These are phyloP conservation scores for Parotia lawesii DNA, from an alignment of 2,113 vertebrate species.

Conservation along the genomic window DNA sequence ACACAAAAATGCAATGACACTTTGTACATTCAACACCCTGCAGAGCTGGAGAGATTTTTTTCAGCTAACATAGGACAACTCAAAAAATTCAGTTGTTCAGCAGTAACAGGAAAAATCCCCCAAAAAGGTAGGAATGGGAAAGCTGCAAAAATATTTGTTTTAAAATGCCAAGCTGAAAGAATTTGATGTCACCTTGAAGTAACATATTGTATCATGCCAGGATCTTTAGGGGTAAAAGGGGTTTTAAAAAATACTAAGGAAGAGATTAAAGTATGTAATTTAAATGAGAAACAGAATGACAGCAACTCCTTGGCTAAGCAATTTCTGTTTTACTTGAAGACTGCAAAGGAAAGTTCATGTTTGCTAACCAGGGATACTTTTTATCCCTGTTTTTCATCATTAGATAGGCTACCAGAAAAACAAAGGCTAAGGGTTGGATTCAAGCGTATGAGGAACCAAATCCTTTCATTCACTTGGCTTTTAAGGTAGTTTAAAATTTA, in stretches of 20 bases:
- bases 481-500: neutral
- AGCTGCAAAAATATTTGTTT: neutral
- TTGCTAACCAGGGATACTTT: neutral
- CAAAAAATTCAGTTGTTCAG: neutral
- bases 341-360: fast-evolving
- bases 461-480: neutral
- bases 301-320: neutral
- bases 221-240: neutral
- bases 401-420: neutral
- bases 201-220: neutral
- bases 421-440: neutral
- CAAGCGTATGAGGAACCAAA: neutral
- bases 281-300: neutral
- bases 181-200: neutral
- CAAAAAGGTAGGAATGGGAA: neutral
- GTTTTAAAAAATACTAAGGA: neutral
- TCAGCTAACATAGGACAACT: neutral
- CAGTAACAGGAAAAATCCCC: neutral
- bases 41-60: neutral
- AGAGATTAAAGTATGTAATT: neutral
- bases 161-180: neutral
- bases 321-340: neutral
- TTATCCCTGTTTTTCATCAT: neutral
- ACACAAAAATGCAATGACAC: neutral
- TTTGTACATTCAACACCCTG: neutral